phyloP scores from a whole-genome alignment of 2,797 vertebrate species.

The Myotis pilosus region DNA sequence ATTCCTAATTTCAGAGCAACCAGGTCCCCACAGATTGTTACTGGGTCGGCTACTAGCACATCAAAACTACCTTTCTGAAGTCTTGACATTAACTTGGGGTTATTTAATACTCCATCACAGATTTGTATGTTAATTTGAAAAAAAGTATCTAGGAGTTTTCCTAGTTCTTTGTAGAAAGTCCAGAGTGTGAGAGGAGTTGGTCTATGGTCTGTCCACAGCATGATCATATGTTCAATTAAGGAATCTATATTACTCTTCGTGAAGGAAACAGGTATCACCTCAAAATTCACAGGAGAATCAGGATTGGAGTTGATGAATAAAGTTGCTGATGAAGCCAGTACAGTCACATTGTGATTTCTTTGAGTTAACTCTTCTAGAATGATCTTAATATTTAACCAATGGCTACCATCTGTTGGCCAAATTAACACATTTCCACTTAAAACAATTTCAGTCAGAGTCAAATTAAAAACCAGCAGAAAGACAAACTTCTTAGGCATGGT shows the following conservation, averaged over 20 bases:
- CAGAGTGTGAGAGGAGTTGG: conserved; percentile 82
- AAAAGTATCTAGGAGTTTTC: conserved; percentile 64
- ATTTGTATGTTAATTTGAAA: conserved; percentile 68
- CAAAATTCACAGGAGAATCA: conserved; percentile 70
- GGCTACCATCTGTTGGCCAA: conserved; percentile 90
- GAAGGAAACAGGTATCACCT: conserved; percentile 78
- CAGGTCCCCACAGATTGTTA: conserved; percentile 87
- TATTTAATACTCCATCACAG: conserved; percentile 84
- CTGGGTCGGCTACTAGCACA: conserved; percentile 87
- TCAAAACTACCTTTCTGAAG: conserved; percentile 84
- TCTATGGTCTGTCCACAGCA: conserved; percentile 83
- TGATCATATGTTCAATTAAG: conserved; percentile 71
- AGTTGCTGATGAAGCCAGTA: conserved; percentile 81
- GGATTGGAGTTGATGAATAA: conserved; percentile 83
- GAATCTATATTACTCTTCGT: conserved; percentile 46
- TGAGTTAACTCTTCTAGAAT: conserved; percentile 83
- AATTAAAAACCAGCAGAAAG: conserved; percentile 74
- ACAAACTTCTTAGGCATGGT: conserved; percentile 69
- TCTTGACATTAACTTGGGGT: conserved; percentile 83
- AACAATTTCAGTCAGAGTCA: conserved; percentile 69
- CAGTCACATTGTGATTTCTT: conserved; percentile 86
- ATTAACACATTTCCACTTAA: conserved; percentile 87
- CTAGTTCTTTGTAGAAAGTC: conserved; percentile 82
- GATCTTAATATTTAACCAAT: conserved; percentile 90
- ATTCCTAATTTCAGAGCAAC: conserved; percentile 85